Percentiles rank a stretch among this genome's conserved stretches.
Evolutionary conservation across 2,888 invertebrate species (phyloP).

Genomic region (Noctuana brunneofusca): DNA sequence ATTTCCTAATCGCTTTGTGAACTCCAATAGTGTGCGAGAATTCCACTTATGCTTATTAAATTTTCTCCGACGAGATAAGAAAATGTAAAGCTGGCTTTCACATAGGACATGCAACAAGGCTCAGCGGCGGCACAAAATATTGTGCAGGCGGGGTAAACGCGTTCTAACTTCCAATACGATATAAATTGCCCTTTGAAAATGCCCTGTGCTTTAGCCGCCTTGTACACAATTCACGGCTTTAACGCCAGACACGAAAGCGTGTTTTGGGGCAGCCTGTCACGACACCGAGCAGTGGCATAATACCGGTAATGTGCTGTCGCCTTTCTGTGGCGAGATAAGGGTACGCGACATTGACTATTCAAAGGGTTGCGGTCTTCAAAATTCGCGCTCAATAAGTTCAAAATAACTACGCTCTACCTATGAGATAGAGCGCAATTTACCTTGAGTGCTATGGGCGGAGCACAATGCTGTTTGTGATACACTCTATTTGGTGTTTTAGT

Average conservation of each 20-base stretch:
- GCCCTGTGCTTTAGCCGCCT: conserved; percentile 62
- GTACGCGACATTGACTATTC: conserved; percentile 83
- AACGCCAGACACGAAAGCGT: conserved; percentile 56
- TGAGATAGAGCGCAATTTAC: conserved; percentile 39
- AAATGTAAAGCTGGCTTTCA: conserved; percentile 61
- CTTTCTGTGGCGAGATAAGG: conserved; percentile 82
- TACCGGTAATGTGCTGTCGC: conserved; percentile 82
- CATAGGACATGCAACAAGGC: conserved; percentile 51
- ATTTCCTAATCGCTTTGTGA: conserved; percentile 55
- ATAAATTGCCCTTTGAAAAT: conserved; percentile 83
- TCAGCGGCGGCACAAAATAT: conserved; percentile 66
- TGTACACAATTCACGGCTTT: conserved; percentile 67
- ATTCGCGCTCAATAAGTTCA: conserved; percentile 81
- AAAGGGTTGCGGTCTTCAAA: conserved; percentile 82
- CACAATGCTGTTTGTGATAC: conserved; percentile 17
- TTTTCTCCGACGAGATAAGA: conserved; percentile 59
- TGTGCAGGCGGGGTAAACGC: conserved; percentile 67
- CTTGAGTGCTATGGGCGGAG: conserved; percentile 27
- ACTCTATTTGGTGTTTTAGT: conserved; percentile 49
- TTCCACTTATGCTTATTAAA: conserved; percentile 67
- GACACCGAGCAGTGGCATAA: conserved; percentile 64
- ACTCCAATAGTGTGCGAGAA: conserved; percentile 52
- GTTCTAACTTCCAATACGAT: conserved; percentile 80
- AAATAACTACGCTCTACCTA: conserved; percentile 68
- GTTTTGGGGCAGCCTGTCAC: conserved; percentile 49